Evolutionary conservation across 2,113 vertebrate species (phyloP).

Genomic region (Gasterosteus aculeatus): DNA sequence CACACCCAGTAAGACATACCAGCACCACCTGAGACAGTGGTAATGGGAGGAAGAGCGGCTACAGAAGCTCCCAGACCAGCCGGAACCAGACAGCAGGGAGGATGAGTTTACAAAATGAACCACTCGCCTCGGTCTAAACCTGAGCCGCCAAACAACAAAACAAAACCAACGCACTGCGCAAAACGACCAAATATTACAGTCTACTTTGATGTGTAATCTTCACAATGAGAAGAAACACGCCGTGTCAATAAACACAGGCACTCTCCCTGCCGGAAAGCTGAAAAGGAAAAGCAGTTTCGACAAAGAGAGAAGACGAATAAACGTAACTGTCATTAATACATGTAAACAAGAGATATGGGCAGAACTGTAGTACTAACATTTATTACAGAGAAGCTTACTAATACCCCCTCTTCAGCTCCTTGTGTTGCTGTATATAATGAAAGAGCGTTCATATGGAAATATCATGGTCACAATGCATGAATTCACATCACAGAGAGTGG

Average conservation of each 20-base stretch:
- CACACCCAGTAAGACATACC: slow-evolving; percentile 75
- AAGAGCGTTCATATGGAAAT: neutral
- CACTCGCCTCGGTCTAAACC: slow-evolving; percentile 18
- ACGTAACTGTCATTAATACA: slow-evolving; percentile 29
- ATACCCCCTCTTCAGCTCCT: slow-evolving; percentile 15
- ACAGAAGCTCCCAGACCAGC: slow-evolving; percentile 32
- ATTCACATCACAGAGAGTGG: slow-evolving; percentile 24
- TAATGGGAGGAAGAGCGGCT: slow-evolving; percentile 32
- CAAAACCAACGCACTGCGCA: slow-evolving; percentile 4
- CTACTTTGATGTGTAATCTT: neutral
- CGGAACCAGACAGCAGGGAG: slow-evolving; percentile 28
- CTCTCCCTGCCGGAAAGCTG: slow-evolving; percentile 2
- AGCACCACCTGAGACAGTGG: slow-evolving; percentile 61
- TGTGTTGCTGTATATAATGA: slow-evolving; percentile 9
- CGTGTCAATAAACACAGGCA: neutral
- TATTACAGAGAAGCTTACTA: slow-evolving; percentile 9
- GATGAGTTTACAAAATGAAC: slow-evolving; percentile 38
- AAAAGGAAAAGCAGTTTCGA: neutral
- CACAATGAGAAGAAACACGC: neutral
- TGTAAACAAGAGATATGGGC: slow-evolving; percentile 19
- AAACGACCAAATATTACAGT: neutral
- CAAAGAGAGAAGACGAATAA: neutral
- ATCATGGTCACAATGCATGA: slow-evolving; percentile 30
- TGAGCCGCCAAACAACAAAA: neutral
- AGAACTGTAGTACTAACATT: neutral